phyloP scores from a whole-genome alignment of 2,888 invertebrate genomes.

The Lutraria lutraria region DNA sequence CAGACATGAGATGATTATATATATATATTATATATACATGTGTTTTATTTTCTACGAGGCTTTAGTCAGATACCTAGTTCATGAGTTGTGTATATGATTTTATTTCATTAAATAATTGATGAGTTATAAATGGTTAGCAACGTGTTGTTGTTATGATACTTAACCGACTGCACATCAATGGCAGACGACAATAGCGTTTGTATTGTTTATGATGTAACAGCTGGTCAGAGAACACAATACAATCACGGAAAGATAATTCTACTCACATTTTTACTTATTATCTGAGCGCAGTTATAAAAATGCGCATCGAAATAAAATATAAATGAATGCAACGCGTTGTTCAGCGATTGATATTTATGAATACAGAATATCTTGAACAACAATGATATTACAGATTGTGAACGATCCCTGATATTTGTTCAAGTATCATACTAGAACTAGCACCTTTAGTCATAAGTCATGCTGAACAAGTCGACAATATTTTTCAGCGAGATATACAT shows the following conservation, averaged over 20 bases:
- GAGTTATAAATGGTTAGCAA: neutral
- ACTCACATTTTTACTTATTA: neutral
- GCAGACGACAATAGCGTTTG: neutral
- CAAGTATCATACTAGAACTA: neutral
- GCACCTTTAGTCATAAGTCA: neutral
- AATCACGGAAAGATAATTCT: neutral
- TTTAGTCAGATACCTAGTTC: neutral
- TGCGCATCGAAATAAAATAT: neutral
- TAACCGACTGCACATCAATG: neutral
- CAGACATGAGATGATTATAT: too few species aligned
- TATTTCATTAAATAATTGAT: neutral
- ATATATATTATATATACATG: too few species aligned
- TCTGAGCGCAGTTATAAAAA: neutral
- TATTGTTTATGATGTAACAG: neutral
- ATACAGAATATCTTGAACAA: neutral
- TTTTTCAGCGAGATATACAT: neutral
- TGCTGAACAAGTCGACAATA: neutral
- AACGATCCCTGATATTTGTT: neutral
- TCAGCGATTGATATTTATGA: neutral
- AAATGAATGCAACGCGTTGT: neutral
- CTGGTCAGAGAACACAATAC: neutral
- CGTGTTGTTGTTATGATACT: neutral
- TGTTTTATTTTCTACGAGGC: neutral
- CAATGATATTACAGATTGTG: neutral
- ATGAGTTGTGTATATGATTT: neutral